These are phyloP conservation scores for Tetragonula carbonaria DNA, from an alignment of 2,888 invertebrate genomes.

Conservation along the genomic window DNA sequence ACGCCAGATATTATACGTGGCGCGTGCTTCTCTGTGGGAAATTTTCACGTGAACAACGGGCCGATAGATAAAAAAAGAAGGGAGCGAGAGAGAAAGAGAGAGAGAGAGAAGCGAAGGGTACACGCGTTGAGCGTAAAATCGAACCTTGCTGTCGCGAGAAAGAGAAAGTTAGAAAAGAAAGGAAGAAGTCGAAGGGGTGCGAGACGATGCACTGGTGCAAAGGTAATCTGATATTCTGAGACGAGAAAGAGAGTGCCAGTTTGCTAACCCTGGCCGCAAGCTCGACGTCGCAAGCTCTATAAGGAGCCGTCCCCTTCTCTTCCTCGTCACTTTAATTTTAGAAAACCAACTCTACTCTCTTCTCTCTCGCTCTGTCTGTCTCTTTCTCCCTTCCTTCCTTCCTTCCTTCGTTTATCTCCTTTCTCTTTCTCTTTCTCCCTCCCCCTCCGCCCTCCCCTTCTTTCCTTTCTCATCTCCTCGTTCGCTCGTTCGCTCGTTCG, in stretches of 20 bases:
- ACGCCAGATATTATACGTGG: background rate
- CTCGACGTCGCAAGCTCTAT: conserved; percentile 81
- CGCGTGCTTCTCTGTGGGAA: conserved; percentile 17
- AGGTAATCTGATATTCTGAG: conserved; percentile 77
- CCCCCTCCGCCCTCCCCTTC: background rate
- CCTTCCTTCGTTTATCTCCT: conserved; percentile 10
- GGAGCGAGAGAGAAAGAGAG: background rate
- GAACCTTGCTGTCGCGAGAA: conserved; percentile 61
- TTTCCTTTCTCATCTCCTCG: too few species aligned
- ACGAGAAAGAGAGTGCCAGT: conserved; percentile 72
- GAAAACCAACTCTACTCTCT: conserved; percentile 67
- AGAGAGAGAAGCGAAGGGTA: background rate
- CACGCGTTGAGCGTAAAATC: conserved; percentile 45
- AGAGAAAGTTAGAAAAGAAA: conserved; percentile 63
- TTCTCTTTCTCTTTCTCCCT: conserved; percentile 6
- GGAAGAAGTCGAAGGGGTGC: conserved; percentile 67
- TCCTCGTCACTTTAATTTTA: conserved; percentile 81
- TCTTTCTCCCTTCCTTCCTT: conserved; percentile 17
- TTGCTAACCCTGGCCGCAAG: conserved; percentile 80
- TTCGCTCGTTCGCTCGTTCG: too few species aligned
- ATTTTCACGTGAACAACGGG: conserved; percentile 20
- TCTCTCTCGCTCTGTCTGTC: conserved; percentile 18
- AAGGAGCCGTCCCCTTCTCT: conserved; percentile 80
- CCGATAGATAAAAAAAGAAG: background rate
- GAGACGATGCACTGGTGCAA: conserved; percentile 66